Conservation (phyloP, 2,113 vertebrate species). For the Calonectris borealis region DNA sequence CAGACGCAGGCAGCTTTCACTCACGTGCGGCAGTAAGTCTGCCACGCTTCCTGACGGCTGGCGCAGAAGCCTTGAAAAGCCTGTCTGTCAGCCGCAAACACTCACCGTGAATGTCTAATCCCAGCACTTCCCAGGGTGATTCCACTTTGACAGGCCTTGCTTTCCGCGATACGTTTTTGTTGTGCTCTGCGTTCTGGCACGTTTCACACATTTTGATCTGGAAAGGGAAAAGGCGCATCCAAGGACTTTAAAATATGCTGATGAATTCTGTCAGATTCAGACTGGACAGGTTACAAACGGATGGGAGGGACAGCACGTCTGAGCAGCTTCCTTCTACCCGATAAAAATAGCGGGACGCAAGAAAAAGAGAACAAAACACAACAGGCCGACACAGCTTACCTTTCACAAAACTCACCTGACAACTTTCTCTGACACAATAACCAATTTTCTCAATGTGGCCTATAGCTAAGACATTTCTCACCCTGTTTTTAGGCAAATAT, state of each 20-base stretch:
- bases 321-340: not conserved
- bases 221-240: not conserved
- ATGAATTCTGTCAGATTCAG: not conserved
- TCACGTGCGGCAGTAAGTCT: not conserved
- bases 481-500: not conserved
- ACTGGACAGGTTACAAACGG: not conserved
- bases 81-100: not conserved
- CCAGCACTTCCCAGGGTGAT: constrained; percentile 87
- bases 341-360: fast-evolving
- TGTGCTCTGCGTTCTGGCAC: constrained; percentile 85
- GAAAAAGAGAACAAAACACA: not conserved
- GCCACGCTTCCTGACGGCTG: not conserved
- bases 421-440: not conserved
- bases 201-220: constrained; percentile 92
- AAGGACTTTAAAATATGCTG: not conserved
- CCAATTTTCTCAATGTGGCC: not conserved
- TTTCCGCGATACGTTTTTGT: constrained; percentile 77
- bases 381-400: not conserved
- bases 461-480: constrained; percentile 6
- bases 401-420: not conserved
- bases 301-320: not conserved
- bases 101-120: constrained; percentile 81
- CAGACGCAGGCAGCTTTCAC: not conserved
- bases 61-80: not conserved
- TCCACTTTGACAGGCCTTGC: constrained; percentile 81